These are phyloP conservation scores for Paralvinella palmiformis DNA, from an alignment of 1,140 invertebrate genomes.

Conservation along the genomic window DNA sequence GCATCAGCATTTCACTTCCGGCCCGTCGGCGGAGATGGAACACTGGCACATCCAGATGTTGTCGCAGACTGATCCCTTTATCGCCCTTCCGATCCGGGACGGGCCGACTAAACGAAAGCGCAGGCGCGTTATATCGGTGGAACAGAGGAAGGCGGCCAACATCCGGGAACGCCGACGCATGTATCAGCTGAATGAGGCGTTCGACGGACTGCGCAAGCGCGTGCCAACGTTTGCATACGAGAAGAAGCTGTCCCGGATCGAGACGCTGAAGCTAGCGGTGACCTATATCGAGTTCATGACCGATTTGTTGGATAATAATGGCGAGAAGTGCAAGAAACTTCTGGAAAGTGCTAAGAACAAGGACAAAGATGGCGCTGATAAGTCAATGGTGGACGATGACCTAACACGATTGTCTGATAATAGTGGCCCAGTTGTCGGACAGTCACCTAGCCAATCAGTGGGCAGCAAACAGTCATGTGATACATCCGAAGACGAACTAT, in stretches of 20 bases:
- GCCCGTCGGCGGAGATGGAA: too few species aligned
- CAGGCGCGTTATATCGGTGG: conserved; percentile 25
- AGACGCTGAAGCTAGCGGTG: conserved; percentile 89
- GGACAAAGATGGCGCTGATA: neutral
- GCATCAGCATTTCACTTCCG: too few species aligned
- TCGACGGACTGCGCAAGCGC: conserved; percentile 56
- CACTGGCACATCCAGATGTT: too few species aligned
- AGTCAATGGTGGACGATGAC: neutral
- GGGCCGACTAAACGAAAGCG: conserved; percentile 22
- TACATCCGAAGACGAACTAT: neutral
- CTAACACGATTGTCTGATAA: neutral
- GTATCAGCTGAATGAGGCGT: conserved; percentile 96
- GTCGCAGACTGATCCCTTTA: too few species aligned
- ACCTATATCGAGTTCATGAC: conserved; percentile 97
- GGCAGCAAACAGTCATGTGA: neutral
- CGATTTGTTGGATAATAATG: conserved; percentile 61
- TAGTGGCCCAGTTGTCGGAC: neutral
- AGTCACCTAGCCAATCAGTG: neutral
- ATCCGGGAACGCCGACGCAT: conserved; percentile 77
- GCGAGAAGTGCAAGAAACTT: too few species aligned
- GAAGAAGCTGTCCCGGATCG: conserved; percentile 91
- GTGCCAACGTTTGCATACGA: conserved; percentile 97
- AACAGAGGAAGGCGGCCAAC: conserved; percentile 30
- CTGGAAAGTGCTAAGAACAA: too few species aligned
- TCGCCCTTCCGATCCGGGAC: too few species aligned